Percentiles rank a stretch among this genome's conserved stretches.
Conservation (phyloP, 92 coral and sea anemone species). For the Anthopleura xanthogrammica region DNA sequence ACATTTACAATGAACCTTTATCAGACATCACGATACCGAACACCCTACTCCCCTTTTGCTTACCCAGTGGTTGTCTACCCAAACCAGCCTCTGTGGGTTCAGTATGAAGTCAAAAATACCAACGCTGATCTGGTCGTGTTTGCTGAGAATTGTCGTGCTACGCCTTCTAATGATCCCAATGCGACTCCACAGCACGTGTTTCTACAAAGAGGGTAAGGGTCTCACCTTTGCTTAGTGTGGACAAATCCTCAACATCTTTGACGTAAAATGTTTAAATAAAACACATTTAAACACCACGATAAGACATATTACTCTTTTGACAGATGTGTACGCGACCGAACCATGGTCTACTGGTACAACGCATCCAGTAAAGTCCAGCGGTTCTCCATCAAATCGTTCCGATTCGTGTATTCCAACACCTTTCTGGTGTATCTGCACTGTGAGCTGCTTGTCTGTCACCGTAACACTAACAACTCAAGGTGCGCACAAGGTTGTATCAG, state of each 20-base stretch:
- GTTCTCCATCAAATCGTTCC: slow-evolving; percentile 15
- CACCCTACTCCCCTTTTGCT: not conserved
- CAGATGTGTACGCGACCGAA: slow-evolving; percentile 11
- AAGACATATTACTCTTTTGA: not conserved
- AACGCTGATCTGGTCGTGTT: slow-evolving; percentile 15
- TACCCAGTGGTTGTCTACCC: slow-evolving; percentile 24
- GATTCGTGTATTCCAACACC: slow-evolving; percentile 2
- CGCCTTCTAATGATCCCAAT: slow-evolving; percentile 15
- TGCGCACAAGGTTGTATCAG: slow-evolving; percentile 9
- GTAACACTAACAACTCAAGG: slow-evolving; percentile 14
- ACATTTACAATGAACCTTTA: slow-evolving; percentile 26
- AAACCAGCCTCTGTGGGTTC: slow-evolving; percentile 20
- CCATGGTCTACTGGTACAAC: slow-evolving; percentile 1
- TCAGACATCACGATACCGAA: not conserved
- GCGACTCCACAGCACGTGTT: slow-evolving; percentile 15
- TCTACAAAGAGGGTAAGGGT: slow-evolving; percentile 11
- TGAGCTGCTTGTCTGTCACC: slow-evolving; percentile 18
- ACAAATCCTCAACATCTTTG: not conserved
- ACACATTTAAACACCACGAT: too few species aligned
- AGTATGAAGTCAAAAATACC: slow-evolving; percentile 21
- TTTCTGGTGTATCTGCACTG: slow-evolving; percentile 17
- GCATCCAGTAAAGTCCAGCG: not conserved
- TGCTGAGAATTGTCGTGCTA: slow-evolving; percentile 29
- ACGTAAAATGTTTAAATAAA: not conserved
- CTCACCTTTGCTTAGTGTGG: not conserved